Percentiles rank a stretch among this genome's conserved stretches.
These are phyloP conservation scores for Melopsittacus undulatus DNA, from an alignment of 2,797 vertebrate genomes.

Conservation along the genomic window DNA sequence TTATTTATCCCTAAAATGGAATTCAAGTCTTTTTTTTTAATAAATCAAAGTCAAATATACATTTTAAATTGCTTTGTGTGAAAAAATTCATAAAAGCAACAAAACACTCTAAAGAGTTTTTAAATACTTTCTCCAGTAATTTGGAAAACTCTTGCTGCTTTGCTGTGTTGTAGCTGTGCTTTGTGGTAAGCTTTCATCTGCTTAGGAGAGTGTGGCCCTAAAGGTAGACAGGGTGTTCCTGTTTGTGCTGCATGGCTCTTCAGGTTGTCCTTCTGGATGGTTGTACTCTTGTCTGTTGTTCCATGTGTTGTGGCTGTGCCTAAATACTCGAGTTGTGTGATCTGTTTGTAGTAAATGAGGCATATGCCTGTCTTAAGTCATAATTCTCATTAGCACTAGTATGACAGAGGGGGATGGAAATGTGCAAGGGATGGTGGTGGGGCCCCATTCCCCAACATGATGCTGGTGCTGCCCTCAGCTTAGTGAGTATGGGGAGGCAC, in stretches of 20 bases:
- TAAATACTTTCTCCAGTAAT: background rate
- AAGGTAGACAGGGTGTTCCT: accelerated
- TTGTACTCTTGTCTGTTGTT: background rate
- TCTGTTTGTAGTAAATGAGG: too few relatives aligned
- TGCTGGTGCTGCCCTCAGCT: too few relatives aligned
- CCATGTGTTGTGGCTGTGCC: background rate
- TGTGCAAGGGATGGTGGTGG: too few relatives aligned
- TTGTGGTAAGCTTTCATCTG: background rate
- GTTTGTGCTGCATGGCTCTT: background rate
- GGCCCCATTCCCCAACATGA: too few relatives aligned
- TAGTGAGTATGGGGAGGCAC: too few relatives aligned
- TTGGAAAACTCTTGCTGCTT: background rate
- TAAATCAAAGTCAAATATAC: slow-evolving; percentile 1
- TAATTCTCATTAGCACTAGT: too few relatives aligned
- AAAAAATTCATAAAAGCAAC: background rate
- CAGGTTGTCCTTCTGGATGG: background rate
- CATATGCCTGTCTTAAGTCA: too few relatives aligned
- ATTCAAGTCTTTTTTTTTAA: slow-evolving; percentile 23
- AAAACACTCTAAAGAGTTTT: background rate
- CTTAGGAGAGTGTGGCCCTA: accelerated
- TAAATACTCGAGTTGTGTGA: too few relatives aligned
- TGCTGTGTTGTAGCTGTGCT: background rate
- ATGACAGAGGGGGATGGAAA: too few relatives aligned
- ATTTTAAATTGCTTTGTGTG: background rate
- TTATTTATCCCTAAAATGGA: slow-evolving; percentile 50